Percentiles rank a stretch among this genome's conserved stretches.
Conservation (phyloP, 2,888 invertebrate genomes). For the Phengaris arion region DNA sequence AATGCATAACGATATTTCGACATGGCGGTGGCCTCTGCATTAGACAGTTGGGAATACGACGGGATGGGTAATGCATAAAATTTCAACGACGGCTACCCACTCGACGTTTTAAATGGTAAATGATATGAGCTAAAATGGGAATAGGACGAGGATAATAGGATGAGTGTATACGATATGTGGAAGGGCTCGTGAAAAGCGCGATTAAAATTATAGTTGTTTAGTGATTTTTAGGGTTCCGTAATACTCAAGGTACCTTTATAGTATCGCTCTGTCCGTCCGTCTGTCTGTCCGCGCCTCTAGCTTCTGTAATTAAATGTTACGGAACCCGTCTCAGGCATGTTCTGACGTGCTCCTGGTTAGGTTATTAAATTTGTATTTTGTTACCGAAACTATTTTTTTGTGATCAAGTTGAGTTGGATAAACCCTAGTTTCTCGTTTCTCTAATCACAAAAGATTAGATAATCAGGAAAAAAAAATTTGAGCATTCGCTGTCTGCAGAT, state of each 20-base stretch:
- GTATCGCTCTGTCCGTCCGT: too few species aligned
- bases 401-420: neutral
- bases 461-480: constrained; percentile 1
- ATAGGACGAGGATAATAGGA: constrained; percentile 39
- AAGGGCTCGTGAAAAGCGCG: constrained; percentile 34
- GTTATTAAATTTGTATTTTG: neutral
- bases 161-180: constrained; percentile 35
- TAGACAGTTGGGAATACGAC: constrained; percentile 40
- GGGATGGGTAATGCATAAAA: constrained; percentile 48
- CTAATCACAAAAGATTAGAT: neutral
- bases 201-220: constrained; percentile 30
- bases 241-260: too few species aligned
- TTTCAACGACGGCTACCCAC: constrained; percentile 42
- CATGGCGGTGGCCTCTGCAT: constrained; percentile 40
- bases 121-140: constrained; percentile 41
- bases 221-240: neutral
- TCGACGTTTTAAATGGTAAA: constrained; percentile 41
- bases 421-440: neutral
- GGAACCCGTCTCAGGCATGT: too few species aligned
- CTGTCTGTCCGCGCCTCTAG: too few species aligned
- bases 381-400: neutral
- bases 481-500: neutral
- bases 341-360: too few species aligned
- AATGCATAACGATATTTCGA: constrained; percentile 43
- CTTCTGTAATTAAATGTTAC: too few species aligned